A percentile compares a stretch with the other conserved stretches of the same genome.
Conservation (phyloP, 2,888 invertebrate species). For the Callosobruchus maculatus region DNA sequence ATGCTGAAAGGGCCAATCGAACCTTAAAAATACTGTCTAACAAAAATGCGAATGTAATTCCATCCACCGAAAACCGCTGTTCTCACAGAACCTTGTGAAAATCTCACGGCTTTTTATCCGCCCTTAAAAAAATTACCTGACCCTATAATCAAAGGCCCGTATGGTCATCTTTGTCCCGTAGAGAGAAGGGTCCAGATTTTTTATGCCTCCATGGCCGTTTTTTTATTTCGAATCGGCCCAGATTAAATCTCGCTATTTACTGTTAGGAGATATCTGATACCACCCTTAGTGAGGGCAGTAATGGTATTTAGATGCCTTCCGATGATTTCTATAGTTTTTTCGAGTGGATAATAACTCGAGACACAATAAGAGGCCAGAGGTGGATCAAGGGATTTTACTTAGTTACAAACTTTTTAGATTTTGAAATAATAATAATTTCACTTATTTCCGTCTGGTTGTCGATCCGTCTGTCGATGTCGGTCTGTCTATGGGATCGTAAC, state of each 20-base stretch:
- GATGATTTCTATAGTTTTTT: slow-evolving; percentile 34
- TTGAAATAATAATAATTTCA: too few species aligned
- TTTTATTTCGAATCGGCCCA: slow-evolving; percentile 1
- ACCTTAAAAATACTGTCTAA: not conserved
- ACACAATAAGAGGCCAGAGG: slow-evolving; percentile 24
- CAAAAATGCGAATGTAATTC: slow-evolving; percentile 38
- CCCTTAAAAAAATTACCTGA: slow-evolving; percentile 34
- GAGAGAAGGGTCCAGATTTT: slow-evolving; percentile 33
- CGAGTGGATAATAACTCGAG: slow-evolving; percentile 32
- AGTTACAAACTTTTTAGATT: too few species aligned
- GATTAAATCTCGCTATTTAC: slow-evolving; percentile 31
- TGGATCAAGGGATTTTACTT: slow-evolving; percentile 7
- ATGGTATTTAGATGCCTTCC: slow-evolving; percentile 36
- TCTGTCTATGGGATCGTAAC: too few species aligned
- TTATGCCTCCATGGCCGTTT: slow-evolving; percentile 23
- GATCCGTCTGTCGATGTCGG: too few species aligned
- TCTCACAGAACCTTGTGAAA: slow-evolving; percentile 27
- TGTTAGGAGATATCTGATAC: slow-evolving; percentile 37
- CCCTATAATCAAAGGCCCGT: slow-evolving; percentile 30
- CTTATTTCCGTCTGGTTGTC: too few species aligned
- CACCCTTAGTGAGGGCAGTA: slow-evolving; percentile 30
- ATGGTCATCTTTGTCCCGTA: slow-evolving; percentile 37
- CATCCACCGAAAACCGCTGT: slow-evolving; percentile 27
- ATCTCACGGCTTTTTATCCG: slow-evolving; percentile 32
- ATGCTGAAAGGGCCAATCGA: not conserved